Percentiles rank a stretch among this genome's conserved stretches.
phyloP scores from a whole-genome alignment of 2,797 vertebrate genomes.

The Sebastes iracundus region DNA sequence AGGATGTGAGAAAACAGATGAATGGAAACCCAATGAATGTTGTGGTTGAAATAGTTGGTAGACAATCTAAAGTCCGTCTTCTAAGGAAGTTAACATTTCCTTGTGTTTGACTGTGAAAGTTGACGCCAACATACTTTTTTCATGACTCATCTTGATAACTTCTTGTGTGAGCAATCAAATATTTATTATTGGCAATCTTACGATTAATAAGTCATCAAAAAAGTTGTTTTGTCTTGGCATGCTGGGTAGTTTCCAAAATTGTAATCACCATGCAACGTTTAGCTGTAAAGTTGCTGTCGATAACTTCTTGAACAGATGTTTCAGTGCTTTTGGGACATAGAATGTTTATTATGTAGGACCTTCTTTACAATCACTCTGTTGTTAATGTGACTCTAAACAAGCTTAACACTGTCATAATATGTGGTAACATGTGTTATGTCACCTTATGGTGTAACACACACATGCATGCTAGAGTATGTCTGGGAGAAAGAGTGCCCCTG shows the following conservation, averaged over 20 bases:
- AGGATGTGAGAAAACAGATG: no score
- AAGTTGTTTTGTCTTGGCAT: no score
- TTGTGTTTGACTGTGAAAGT: no score
- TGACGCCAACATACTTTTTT: no score
- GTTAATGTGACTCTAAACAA: neutral
- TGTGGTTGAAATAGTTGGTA: no score
- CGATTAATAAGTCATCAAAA: no score
- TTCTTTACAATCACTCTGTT: neutral
- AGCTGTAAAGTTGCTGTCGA: neutral
- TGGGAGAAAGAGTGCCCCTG: neutral
- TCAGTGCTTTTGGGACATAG: neutral
- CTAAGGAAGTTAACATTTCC: no score
- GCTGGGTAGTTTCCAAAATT: neutral
- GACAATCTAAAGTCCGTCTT: no score
- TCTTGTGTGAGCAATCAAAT: no score
- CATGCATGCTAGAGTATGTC: neutral
- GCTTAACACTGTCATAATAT: neutral
- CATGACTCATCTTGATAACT: no score
- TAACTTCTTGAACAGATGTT: neutral
- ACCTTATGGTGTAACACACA: neutral
- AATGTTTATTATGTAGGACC: neutral
- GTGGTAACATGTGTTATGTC: neutral
- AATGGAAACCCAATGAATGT: no score
- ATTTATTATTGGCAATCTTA: no score
- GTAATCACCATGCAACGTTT: neutral